phyloP scores from a whole-genome alignment of 2,113 vertebrate species.

The Egretta garzetta region DNA sequence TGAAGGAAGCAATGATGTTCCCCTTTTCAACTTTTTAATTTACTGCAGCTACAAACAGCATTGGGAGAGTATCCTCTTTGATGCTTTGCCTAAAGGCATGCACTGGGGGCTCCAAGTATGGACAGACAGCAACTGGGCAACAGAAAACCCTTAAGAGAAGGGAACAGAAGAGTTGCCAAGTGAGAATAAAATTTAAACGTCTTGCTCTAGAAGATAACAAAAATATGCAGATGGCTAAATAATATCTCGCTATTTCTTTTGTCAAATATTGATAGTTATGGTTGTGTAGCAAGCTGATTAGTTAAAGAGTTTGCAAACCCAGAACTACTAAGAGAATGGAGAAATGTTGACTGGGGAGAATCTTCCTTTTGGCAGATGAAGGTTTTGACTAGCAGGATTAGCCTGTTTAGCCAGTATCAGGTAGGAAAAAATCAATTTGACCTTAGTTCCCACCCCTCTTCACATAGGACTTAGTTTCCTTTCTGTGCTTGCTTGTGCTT shows the following conservation, averaged over 20 bases:
- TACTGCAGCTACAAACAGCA: background rate
- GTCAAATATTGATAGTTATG: background rate
- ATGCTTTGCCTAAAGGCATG: background rate
- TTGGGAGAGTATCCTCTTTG: background rate
- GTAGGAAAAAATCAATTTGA: background rate
- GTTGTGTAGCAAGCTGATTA: background rate
- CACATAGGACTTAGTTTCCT: too few relatives aligned
- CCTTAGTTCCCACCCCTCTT: too few relatives aligned
- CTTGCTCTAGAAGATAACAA: background rate
- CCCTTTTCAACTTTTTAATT: background rate
- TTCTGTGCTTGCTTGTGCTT: background rate
- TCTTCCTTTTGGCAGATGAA: background rate
- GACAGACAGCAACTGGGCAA: background rate
- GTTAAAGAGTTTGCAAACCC: background rate
- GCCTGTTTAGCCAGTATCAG: background rate
- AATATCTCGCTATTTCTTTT: background rate
- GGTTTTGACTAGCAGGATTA: background rate
- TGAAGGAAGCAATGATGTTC: background rate
- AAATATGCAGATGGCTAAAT: background rate
- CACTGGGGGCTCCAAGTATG: rapidly evolving
- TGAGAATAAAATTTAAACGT: background rate
- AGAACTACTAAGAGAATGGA: background rate
- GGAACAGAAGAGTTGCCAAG: background rate
- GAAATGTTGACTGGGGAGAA: background rate
- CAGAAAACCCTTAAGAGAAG: background rate